Evolutionary conservation across 2,797 vertebrate species (phyloP), one percentile per base, ranked within the genome.

Genomic region (Anguilla megastoma): DNA sequence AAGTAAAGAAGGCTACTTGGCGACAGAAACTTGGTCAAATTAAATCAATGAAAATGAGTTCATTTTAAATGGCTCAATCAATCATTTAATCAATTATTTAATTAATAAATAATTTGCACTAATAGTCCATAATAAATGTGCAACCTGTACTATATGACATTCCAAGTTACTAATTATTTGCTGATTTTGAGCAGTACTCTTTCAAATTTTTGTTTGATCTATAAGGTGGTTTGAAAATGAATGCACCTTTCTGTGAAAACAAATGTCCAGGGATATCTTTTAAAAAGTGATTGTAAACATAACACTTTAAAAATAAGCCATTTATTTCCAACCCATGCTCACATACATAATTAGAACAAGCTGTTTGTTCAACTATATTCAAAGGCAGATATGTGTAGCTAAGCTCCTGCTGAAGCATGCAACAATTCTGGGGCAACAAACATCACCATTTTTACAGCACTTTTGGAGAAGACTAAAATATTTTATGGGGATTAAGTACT

Each of bases 41-140:
- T 30, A 10, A 76, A 56, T 88, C 52, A 69, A 84, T 63, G 48
- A 9, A 76, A 85, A 88, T 63, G 56, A 41, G 76, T 80, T 56
- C 14, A 85, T 85, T 41, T 54, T 52, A 76, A 85, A 79, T 88
- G 66, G 74, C 74, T 14, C 36, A 16, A 45, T 45, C 66, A 33
- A 0, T 10, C 14, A 41, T 12, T 30, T 33, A 12, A 6, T 74
- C 54, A 16, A 30, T 33, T 33, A 18, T 24, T 56, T 85, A 18
- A 21, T 56, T 58, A 21, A 21, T 45, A 76, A 6, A 74, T 74
- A 74, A 79, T 18, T 27, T 85, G 21, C 33, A 56, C 50, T 52
- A 85, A 83, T 33, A 84, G 27, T n/a, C 24, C 24, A 27, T 27
- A n/a, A 69, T 45, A 69, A n/a, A 69, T 69, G 5, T 69, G 5